These are phyloP conservation scores for Myodes glareolus DNA, from an alignment of 2,113 vertebrate genomes.

Conservation along the genomic window DNA sequence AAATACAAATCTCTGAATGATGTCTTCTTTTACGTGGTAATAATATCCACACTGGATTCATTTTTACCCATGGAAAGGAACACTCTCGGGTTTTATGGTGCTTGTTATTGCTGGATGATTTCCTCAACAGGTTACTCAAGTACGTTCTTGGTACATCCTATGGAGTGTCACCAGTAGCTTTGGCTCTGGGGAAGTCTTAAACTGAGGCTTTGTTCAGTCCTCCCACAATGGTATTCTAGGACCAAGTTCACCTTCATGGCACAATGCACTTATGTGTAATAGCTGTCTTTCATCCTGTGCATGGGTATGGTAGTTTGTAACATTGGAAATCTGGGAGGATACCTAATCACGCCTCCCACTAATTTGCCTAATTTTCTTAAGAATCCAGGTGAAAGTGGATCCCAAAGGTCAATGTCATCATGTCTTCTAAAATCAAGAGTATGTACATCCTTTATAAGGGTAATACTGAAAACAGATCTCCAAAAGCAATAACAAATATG, in stretches of 20 bases:
- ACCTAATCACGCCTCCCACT: background rate
- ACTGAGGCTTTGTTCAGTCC: background rate
- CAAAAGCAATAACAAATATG: background rate
- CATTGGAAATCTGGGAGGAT: background rate
- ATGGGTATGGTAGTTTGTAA: background rate
- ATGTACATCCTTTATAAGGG: background rate
- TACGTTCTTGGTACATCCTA: background rate
- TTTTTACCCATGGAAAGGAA: background rate
- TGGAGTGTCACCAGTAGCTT: background rate
- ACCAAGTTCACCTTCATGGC: background rate
- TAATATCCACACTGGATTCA: background rate
- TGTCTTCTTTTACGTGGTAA: background rate
- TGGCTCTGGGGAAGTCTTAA: background rate
- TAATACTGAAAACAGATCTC: background rate
- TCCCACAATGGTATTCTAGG: background rate
- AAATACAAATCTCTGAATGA: background rate
- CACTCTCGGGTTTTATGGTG: background rate
- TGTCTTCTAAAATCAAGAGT: background rate
- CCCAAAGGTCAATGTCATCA: background rate
- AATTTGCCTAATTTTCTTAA: background rate
- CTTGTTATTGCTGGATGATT: background rate
- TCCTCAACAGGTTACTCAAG: background rate
- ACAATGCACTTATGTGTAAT: background rate
- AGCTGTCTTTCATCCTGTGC: background rate
- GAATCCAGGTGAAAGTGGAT: background rate